These are phyloP conservation scores for Ranitomeya variabilis DNA, from an alignment of 2,113 vertebrate species.

Conservation along the genomic window DNA sequence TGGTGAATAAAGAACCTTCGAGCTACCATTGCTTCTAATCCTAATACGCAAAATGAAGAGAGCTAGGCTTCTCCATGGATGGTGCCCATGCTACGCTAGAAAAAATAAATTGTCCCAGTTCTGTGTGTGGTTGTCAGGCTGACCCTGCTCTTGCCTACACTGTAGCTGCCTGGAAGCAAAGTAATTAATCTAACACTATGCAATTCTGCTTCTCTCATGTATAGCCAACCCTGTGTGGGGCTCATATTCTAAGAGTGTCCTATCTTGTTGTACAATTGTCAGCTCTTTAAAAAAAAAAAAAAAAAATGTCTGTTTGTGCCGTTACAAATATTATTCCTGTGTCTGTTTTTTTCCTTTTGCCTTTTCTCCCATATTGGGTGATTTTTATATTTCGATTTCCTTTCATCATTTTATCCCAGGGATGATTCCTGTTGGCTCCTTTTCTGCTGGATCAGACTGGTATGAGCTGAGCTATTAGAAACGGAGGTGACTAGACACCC, in stretches of 20 bases:
- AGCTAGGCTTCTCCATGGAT: neutral
- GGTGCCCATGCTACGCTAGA: neutral
- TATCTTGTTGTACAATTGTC: conserved; percentile 39
- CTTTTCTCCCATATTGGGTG: conserved; percentile 56
- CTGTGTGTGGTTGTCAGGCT: neutral
- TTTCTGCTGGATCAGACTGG: conserved; percentile 39
- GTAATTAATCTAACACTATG: neutral
- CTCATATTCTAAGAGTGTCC: conserved; percentile 14
- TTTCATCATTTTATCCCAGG: conserved; percentile 34
- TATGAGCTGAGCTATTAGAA: conserved; percentile 36
- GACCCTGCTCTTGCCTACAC: conserved; percentile 26
- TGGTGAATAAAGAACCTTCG: neutral
- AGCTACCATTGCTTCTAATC: neutral
- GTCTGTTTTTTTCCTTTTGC: neutral
- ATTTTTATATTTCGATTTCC: conserved; percentile 21
- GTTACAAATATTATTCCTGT: conserved; percentile 32
- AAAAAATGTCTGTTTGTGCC: conserved; percentile 21
- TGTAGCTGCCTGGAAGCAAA: conserved; percentile 31
- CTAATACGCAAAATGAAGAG: neutral
- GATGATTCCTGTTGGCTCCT: conserved; percentile 7
- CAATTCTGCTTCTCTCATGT: conserved; percentile 16
- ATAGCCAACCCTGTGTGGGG: conserved; percentile 39
- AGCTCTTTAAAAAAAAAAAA: neutral
- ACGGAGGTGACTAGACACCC: conserved; percentile 21
- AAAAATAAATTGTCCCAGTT: neutral